phyloP scores from a whole-genome alignment of 2,113 vertebrate species.

The Felis chaus region DNA sequence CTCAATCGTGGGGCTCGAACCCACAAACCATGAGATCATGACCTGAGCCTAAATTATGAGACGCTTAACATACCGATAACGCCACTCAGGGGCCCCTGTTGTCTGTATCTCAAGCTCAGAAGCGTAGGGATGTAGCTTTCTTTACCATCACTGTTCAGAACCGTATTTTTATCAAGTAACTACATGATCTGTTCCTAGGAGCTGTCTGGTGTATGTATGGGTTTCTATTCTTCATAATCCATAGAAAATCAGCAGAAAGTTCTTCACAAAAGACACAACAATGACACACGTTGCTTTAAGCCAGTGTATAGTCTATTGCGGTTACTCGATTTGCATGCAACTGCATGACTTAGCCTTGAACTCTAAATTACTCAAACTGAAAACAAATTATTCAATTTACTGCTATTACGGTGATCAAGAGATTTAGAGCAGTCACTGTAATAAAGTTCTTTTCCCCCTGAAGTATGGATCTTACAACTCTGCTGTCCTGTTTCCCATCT shows the following conservation, averaged over 20 bases:
- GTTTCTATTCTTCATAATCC: neutral
- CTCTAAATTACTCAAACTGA: constrained; percentile 79
- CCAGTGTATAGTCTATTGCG: constrained; percentile 44
- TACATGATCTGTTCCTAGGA: neutral
- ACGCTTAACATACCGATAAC: no score
- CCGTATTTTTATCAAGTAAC: neutral
- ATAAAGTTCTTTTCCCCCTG: neutral
- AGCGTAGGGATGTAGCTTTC: neutral
- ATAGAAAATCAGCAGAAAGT: neutral
- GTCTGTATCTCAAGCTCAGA: neutral
- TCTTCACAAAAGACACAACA: neutral
- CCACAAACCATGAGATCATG: no score
- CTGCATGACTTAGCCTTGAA: constrained; percentile 71
- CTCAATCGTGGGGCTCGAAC: no score
- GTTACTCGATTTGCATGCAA: constrained; percentile 77
- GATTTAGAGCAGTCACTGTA: constrained; percentile 18
- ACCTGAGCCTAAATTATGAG: no score
- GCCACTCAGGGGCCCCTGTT: no score
- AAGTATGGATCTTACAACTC: constrained; percentile 55
- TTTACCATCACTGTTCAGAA: neutral
- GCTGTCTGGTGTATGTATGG: neutral
- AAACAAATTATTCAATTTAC: constrained; percentile 64
- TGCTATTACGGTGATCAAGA: neutral
- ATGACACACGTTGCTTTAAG: neutral
- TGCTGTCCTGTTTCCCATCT: neutral